These are phyloP conservation scores for Cheilinus undulatus DNA, from an alignment of 2,113 vertebrate species.

Conservation along the genomic window DNA sequence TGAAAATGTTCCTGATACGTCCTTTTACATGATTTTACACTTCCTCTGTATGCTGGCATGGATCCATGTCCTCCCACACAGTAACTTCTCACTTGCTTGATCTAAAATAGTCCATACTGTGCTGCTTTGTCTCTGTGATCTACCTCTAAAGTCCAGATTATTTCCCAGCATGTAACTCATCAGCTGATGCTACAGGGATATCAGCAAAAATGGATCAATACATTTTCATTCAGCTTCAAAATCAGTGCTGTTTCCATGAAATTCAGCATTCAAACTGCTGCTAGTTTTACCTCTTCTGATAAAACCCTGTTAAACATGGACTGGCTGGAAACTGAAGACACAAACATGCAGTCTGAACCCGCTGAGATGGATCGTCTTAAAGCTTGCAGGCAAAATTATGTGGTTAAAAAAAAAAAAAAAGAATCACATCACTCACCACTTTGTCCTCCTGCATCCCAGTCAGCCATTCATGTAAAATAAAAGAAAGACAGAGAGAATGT, in stretches of 20 bases:
- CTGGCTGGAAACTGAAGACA: slow-evolving; percentile 22
- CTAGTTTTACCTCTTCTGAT: neutral
- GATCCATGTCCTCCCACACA: neutral
- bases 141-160: neutral
- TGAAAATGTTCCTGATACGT: neutral
- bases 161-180: slow-evolving; percentile 3
- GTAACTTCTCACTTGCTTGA: neutral
- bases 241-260: neutral
- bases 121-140: neutral
- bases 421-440: slow-evolving; percentile 75
- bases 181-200: neutral
- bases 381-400: slow-evolving; percentile 42
- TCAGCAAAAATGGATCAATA: neutral
- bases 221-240: neutral
- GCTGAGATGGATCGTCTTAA: slow-evolving; percentile 20
- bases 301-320: slow-evolving; percentile 4
- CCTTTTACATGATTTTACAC: neutral
- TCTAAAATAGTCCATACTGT: neutral
- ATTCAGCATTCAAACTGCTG: neutral
- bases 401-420: slow-evolving; percentile 26
- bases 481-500: slow-evolving; percentile 62
- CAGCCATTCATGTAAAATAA: slow-evolving; percentile 59
- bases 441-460: slow-evolving; percentile 79
- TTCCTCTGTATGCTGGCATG: neutral
- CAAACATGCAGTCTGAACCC: slow-evolving; percentile 11